Evolutionary conservation across 2,888 invertebrate species (phyloP).

Genomic region (Netelia virgata): DNA sequence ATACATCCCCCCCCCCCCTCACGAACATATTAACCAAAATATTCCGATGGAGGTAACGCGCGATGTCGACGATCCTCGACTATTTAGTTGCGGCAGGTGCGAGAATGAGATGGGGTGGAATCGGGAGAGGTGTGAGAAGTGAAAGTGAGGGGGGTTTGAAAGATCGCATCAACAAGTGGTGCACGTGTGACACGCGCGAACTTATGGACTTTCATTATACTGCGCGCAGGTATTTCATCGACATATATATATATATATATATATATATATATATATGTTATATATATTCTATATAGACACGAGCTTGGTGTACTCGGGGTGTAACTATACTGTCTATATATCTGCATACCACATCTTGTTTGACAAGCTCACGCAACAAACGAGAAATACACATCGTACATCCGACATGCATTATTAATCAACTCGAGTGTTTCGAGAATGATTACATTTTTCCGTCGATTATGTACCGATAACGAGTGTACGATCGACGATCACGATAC

Average conservation of each 20-base stretch:
- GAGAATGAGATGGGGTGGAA: constrained; percentile 1
- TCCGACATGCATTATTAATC: constrained; percentile 7
- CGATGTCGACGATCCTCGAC: constrained; percentile 41
- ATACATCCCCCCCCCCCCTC: background rate
- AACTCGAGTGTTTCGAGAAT: background rate
- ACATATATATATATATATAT: constrained; percentile 28
- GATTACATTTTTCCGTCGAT: constrained; percentile 1
- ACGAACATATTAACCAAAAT: constrained; percentile 27
- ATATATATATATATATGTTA: constrained; percentile 10
- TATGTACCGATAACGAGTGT: background rate
- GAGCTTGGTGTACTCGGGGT: constrained; percentile 14
- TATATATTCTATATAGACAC: constrained; percentile 3
- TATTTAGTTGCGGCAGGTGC: constrained; percentile 38
- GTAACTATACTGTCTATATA: constrained; percentile 31
- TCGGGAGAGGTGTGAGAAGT: constrained; percentile 18
- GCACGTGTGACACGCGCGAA: constrained; percentile 66
- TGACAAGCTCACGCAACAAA: constrained; percentile 58
- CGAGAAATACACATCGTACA: constrained; percentile 6
- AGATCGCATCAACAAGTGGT: constrained; percentile 73
- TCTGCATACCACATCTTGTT: constrained; percentile 39
- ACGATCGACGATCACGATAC: background rate
- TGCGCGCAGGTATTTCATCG: constrained; percentile 51
- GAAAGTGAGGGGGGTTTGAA: constrained; percentile 54
- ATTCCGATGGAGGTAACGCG: constrained; percentile 8
- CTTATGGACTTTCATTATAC: constrained; percentile 60